A percentile compares a stretch with the other conserved stretches of the same genome.
phyloP scores from a whole-genome alignment of 2,888 invertebrate genomes.

The Pardosa pseudoannulata region DNA sequence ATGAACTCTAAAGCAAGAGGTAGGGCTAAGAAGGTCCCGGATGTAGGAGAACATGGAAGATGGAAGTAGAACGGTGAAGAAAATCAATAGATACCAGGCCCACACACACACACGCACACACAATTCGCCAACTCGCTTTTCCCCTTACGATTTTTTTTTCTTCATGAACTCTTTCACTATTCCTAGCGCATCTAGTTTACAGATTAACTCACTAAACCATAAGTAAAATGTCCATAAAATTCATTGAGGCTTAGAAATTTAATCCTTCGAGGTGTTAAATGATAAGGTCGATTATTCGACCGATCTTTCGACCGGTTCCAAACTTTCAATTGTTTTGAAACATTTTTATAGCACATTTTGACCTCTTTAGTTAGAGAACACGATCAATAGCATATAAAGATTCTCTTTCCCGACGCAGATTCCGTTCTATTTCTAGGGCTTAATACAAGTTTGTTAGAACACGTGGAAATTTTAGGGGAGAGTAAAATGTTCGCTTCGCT shows the following conservation, averaged over 20 bases:
- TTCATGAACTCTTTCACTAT: conserved; percentile 53
- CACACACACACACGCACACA: too few species aligned
- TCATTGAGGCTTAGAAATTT: conserved; percentile 8
- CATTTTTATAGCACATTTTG: too few species aligned
- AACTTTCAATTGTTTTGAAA: too few species aligned
- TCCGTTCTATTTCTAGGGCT: too few species aligned
- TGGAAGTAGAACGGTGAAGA: conserved; percentile 68
- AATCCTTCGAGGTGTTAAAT: conserved; percentile 22
- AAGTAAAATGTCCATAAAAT: neutral
- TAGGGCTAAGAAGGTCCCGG: conserved; percentile 56
- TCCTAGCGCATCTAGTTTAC: conserved; percentile 35
- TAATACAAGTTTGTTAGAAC: too few species aligned
- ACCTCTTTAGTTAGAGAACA: too few species aligned
- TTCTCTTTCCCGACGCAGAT: too few species aligned
- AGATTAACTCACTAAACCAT: conserved; percentile 16
- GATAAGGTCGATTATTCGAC: neutral
- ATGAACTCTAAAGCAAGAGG: conserved; percentile 51
- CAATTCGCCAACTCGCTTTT: conserved; percentile 70
- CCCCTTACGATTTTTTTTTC: conserved; percentile 53
- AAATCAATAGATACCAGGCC: conserved; percentile 69
- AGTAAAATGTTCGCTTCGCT: too few species aligned
- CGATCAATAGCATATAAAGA: too few species aligned
- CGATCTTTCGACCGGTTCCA: neutral
- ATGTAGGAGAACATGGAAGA: conserved; percentile 69
- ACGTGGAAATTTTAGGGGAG: too few species aligned